Conservation (phyloP, 2,888 invertebrate species). For the Gymnocheta viridis region DNA sequence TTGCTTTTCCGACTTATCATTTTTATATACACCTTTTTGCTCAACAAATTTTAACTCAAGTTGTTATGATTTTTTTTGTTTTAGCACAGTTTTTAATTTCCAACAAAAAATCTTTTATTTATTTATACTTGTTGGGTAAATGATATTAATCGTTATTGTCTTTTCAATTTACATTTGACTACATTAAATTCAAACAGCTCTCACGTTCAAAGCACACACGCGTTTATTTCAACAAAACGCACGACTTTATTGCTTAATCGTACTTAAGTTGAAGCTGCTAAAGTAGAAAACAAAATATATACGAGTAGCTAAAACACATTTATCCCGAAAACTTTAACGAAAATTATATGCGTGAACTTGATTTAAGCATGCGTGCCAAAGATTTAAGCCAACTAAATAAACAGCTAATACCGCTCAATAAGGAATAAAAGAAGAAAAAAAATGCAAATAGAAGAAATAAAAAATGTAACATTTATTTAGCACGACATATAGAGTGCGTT, state of each 20-base stretch:
- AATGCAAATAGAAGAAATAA: conserved; percentile 2
- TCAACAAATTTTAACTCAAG: background rate
- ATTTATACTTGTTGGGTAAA: conserved; percentile 22
- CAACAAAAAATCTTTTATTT: conserved; percentile 1
- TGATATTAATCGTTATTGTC: conserved; percentile 59
- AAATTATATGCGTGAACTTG: conserved; percentile 65
- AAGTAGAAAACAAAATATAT: background rate
- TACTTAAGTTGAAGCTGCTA: background rate
- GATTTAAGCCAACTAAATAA: conserved; percentile 42
- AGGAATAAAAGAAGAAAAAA: background rate
- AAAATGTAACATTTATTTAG: conserved; percentile 67
- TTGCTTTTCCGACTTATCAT: background rate
- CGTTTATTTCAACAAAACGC: background rate
- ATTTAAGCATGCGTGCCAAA: conserved; percentile 64
- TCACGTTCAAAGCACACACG: conserved; percentile 37
- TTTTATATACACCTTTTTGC: background rate
- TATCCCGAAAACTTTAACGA: conserved; percentile 9
- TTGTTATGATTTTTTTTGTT: conserved; percentile 8
- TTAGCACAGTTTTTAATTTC: conserved; percentile 12
- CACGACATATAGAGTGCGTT: conserved; percentile 68
- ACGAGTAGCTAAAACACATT: conserved; percentile 9
- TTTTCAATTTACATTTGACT: conserved; percentile 54
- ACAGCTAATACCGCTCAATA: background rate
- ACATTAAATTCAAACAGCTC: conserved; percentile 38
- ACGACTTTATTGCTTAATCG: conserved; percentile 53